phyloP scores from a whole-genome alignment of 2,797 vertebrate species.

The Anniella stebbinsi region DNA sequence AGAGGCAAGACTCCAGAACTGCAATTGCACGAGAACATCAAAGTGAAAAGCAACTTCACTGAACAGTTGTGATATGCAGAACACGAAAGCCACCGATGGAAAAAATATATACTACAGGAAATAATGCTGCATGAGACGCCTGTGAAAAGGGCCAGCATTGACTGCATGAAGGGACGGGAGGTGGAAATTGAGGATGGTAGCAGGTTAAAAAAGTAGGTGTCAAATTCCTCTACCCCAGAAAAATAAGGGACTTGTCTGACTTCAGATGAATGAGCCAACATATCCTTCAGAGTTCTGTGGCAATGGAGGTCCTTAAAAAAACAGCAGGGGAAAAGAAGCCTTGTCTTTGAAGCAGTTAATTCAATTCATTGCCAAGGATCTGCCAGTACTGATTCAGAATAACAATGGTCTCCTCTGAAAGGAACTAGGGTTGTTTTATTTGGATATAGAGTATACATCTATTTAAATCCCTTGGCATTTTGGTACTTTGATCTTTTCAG shows the following conservation, averaged over 20 bases:
- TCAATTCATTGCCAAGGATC: background rate
- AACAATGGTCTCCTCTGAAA: constrained; percentile 27
- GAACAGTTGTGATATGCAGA: no score
- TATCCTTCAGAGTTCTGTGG: constrained; percentile 13
- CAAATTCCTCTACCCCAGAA: background rate
- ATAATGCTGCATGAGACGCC: no score
- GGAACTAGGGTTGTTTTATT: background rate
- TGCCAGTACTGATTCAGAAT: constrained; percentile 37
- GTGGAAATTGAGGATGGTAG: no score
- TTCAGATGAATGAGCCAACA: constrained; percentile 40
- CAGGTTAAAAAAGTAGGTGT: no score
- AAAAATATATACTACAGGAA: no score
- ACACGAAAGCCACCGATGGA: no score
- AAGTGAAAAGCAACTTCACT: no score
- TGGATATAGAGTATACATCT: constrained; percentile 19
- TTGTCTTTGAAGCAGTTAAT: constrained; percentile 23
- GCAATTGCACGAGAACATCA: no score
- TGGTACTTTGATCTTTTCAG: background rate
- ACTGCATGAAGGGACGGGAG: no score
- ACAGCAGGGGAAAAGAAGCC: background rate
- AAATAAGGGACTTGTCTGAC: constrained; percentile 14
- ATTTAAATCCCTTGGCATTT: background rate
- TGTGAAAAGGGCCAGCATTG: no score
- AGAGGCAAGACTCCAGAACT: no score
- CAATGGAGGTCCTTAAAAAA: constrained; percentile 36